phyloP scores from a whole-genome alignment of 2,888 invertebrate species.

The Amphipyra tragopoginis region DNA sequence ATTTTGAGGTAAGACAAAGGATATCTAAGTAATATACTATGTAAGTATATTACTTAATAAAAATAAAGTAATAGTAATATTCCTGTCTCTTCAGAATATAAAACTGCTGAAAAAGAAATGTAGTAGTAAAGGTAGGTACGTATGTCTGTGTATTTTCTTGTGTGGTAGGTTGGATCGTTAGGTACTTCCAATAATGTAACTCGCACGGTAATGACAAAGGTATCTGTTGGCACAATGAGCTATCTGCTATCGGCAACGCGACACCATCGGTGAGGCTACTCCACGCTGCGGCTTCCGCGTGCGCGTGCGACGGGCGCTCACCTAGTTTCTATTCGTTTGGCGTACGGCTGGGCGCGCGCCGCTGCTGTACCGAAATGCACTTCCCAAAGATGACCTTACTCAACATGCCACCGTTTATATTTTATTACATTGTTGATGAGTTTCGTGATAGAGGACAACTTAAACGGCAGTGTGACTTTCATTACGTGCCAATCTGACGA shows the following conservation, averaged over 20 bases:
- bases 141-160: neutral
- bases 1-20: no score
- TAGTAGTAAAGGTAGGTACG: neutral
- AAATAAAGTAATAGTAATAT: no score
- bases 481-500: neutral
- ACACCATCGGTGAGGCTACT: conserved; percentile 18
- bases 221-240: conserved; percentile 48
- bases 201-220: conserved; percentile 7
- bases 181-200: conserved; percentile 1
- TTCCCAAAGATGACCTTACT: conserved; percentile 5
- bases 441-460: neutral
- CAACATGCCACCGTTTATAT: neutral
- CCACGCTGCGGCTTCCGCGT: neutral
- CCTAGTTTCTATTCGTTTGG: neutral
- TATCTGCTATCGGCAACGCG: conserved; percentile 36
- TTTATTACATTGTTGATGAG: neutral
- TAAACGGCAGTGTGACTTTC: neutral
- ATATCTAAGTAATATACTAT: neutral
- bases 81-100: neutral
- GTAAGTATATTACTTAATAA: neutral
- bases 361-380: neutral
- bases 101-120: neutral
- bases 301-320: conserved; percentile 2
- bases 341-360: neutral
- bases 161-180: conserved; percentile 10